These are phyloP conservation scores for Drosophila sp. DNA, from an alignment of 1,140 invertebrate genomes.

Conservation along the genomic window DNA sequence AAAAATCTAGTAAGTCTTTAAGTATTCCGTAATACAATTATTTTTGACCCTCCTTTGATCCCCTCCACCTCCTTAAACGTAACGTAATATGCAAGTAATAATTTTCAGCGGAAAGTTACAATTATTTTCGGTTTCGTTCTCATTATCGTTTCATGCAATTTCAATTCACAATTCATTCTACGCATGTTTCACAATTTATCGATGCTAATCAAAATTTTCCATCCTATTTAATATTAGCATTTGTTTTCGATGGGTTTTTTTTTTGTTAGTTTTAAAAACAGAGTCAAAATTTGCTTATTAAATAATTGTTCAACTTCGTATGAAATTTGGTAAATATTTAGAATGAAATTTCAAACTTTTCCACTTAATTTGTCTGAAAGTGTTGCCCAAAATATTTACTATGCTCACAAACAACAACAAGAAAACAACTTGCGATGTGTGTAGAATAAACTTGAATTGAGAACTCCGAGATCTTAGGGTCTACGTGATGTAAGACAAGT, in stretches of 20 bases:
- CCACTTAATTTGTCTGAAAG: background rate
- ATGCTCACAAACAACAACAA: background rate
- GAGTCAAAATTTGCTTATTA: background rate
- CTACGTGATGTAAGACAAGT: constrained; percentile 37
- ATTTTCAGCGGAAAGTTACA: no score
- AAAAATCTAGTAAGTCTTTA: no score
- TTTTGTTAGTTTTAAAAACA: background rate
- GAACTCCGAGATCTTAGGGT: constrained; percentile 12
- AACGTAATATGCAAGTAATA: no score
- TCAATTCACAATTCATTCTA: no score
- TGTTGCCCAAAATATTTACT: background rate
- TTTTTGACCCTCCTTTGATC: no score
- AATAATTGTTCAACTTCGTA: background rate
- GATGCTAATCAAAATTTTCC: background rate
- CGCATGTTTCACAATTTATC: no score
- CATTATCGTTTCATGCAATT: no score
- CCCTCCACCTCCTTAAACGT: no score
- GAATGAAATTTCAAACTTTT: constrained; percentile 7
- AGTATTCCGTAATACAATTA: no score
- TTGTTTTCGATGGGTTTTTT: background rate
- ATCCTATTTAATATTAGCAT: background rate
- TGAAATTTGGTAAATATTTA: constrained; percentile 5
- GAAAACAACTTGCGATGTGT: constrained; percentile 1
- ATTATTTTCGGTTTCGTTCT: no score
- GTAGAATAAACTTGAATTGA: constrained; percentile 9